These are phyloP conservation scores for Mobula hypostoma DNA, from an alignment of 2,113 vertebrate genomes.

Conservation along the genomic window DNA sequence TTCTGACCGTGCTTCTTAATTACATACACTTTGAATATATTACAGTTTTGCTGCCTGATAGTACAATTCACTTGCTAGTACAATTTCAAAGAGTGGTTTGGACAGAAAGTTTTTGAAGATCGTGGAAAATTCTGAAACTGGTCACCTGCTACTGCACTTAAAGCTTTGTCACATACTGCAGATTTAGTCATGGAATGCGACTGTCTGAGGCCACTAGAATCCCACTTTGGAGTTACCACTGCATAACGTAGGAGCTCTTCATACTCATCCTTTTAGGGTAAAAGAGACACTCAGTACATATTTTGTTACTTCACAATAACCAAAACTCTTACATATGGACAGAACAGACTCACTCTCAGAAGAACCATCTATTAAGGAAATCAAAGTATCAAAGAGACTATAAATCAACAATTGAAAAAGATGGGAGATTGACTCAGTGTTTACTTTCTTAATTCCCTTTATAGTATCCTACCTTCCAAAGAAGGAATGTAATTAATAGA, in stretches of 20 bases:
- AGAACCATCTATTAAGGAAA: not conserved
- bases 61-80: not conserved
- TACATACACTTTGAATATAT: not conserved
- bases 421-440: no score
- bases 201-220: constrained; percentile 47
- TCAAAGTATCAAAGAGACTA: not conserved
- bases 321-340: not conserved
- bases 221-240: constrained; percentile 67
- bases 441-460: no score
- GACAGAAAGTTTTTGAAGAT: not conserved
- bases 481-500: no score
- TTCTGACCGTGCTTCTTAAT: not conserved
- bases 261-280: constrained; percentile 71
- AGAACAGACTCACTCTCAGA: not conserved
- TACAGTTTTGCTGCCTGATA: not conserved
- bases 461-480: no score
- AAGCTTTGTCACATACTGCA: constrained; percentile 44
- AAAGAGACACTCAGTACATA: not conserved
- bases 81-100: not conserved
- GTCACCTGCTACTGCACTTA: constrained; percentile 44
- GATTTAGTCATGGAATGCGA: constrained; percentile 48
- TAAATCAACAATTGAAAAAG: not conserved
- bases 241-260: constrained; percentile 76
- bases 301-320: not conserved
- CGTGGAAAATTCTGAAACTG: not conserved